Percentiles rank a stretch among this genome's conserved stretches.
Conservation (phyloP, 2,797 vertebrate species). For the Pseudochromis fuscus region DNA sequence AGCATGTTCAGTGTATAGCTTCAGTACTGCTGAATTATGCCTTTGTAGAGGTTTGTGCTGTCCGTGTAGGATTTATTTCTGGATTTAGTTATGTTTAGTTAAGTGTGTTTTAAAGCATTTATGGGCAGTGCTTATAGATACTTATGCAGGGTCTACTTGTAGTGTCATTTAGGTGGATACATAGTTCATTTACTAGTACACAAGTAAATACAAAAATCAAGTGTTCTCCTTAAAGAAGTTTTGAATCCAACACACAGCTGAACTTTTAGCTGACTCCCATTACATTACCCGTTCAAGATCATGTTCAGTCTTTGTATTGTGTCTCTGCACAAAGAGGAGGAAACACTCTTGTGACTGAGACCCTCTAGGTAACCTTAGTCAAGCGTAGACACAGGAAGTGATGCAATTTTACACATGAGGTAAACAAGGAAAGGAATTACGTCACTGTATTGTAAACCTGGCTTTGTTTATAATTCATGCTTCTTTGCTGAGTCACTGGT, state of each 20-base stretch:
- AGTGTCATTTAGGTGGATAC: neutral
- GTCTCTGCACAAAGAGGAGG: conserved; percentile 24
- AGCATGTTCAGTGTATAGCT: too few species aligned
- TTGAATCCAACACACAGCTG: conserved; percentile 10
- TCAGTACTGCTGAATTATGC: too few species aligned
- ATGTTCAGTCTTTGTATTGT: conserved; percentile 8
- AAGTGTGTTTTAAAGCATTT: neutral
- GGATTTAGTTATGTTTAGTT: too few species aligned
- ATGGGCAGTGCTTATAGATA: neutral
- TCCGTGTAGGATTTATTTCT: too few species aligned
- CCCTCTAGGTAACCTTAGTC: neutral
- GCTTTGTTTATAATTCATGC: conserved; percentile 27
- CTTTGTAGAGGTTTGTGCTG: too few species aligned
- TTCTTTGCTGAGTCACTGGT: neutral
- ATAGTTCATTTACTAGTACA: neutral
- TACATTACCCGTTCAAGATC: conserved; percentile 1
- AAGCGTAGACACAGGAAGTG: conserved; percentile 30
- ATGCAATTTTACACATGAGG: conserved; percentile 10
- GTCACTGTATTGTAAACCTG: neutral
- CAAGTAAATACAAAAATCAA: neutral
- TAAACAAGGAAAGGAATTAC: conserved; percentile 19
- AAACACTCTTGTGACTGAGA: conserved; percentile 10
- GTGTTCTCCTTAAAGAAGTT: conserved; percentile 19
- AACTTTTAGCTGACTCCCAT: conserved; percentile 8
- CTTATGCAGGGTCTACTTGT: neutral